A percentile compares a stretch with the other conserved stretches of the same genome.
Conservation (phyloP, 2,797 vertebrate genomes). For the Dryobates pubescens region DNA sequence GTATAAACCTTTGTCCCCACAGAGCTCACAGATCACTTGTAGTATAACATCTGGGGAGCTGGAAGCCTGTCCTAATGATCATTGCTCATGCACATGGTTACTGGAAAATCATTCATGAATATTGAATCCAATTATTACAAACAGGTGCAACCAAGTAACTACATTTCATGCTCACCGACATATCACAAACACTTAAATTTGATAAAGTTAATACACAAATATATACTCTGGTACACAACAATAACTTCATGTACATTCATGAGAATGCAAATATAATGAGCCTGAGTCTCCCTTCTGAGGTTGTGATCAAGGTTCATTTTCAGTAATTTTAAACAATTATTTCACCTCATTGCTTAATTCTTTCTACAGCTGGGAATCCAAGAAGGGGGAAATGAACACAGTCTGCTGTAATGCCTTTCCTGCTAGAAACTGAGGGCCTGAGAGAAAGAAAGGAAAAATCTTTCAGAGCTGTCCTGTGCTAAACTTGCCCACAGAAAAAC, state of each 20-base stretch:
- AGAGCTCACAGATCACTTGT: not conserved
- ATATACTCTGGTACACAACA: slow-evolving; percentile 26
- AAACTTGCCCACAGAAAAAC: not conserved
- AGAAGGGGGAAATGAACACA: not conserved
- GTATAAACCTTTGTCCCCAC: not conserved
- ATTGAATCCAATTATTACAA: slow-evolving; percentile 52
- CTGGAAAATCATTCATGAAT: slow-evolving; percentile 41
- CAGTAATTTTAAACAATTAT: slow-evolving; percentile 62
- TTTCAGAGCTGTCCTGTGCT: not conserved
- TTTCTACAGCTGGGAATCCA: slow-evolving; percentile 13
- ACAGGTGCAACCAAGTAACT: slow-evolving; percentile 63
- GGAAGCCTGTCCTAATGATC: slow-evolving; percentile 10
- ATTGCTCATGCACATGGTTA: not conserved
- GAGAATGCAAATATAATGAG: slow-evolving; percentile 57
- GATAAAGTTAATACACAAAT: slow-evolving; percentile 58
- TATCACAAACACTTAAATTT: slow-evolving; percentile 58
- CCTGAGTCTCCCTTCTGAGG: not conserved
- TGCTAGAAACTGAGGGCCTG: not conserved
- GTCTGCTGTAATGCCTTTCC: not conserved
- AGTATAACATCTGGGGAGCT: not conserved
- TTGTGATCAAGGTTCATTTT: slow-evolving; percentile 60
- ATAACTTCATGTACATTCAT: slow-evolving; percentile 52
- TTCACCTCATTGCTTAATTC: slow-evolving; percentile 47
- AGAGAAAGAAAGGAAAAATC: not conserved
- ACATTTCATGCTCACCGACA: slow-evolving; percentile 56